Evolutionary conservation across 1,140 invertebrate genomes (phyloP).

Genomic region (Musca vetustissima): DNA sequence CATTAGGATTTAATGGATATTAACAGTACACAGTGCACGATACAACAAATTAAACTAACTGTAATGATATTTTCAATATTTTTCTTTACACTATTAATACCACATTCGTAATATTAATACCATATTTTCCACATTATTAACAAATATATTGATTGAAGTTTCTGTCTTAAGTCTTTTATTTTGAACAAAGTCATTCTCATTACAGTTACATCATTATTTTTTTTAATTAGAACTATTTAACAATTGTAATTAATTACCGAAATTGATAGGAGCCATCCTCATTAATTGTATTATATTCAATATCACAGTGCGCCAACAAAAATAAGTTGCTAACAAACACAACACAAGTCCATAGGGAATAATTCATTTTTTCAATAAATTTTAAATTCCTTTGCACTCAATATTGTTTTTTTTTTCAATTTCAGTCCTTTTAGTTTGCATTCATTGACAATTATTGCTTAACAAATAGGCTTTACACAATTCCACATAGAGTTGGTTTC

Average conservation of each 20-base stretch:
- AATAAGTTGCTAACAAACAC: conserved; percentile 2
- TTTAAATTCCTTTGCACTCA: not conserved
- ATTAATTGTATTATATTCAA: conserved; percentile 61
- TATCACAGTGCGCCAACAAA: conserved; percentile 30
- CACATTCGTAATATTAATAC: no score
- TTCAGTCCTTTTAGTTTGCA: not conserved
- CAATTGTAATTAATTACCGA: conserved; percentile 52
- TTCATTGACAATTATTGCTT: not conserved
- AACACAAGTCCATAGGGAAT: not conserved
- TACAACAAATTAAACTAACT: no score
- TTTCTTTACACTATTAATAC: no score
- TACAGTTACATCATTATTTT: not conserved
- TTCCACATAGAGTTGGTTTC: not conserved
- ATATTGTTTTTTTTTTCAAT: not conserved
- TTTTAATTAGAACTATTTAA: not conserved
- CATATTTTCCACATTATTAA: no score
- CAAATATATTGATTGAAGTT: not conserved
- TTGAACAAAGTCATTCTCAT: not conserved
- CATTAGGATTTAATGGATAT: no score
- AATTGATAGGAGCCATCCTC: conserved; percentile 68
- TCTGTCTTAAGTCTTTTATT: not conserved
- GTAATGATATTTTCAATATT: no score
- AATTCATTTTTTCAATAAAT: no score
- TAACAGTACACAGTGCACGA: no score
- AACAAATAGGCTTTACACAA: not conserved